Percentiles rank a stretch among this genome's conserved stretches.
These are phyloP conservation scores for Sorex maritimensis DNA, from an alignment of 2,797 vertebrate species.

Conservation along the genomic window DNA sequence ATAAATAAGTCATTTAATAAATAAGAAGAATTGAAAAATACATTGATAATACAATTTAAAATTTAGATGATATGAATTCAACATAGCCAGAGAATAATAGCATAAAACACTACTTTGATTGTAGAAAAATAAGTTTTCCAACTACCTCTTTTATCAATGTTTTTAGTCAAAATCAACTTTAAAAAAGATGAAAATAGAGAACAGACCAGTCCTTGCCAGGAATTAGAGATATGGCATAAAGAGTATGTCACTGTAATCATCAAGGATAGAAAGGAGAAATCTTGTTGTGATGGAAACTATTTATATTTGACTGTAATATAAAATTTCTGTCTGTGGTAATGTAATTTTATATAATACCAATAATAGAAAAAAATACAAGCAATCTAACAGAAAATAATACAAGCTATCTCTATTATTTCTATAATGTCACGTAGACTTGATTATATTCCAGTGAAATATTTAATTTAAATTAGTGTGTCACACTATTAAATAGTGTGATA, in stretches of 20 bases:
- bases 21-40: neutral
- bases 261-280: neutral
- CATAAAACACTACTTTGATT: neutral
- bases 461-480: neutral
- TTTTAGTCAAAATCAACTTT: conserved; percentile 2
- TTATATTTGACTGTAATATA: neutral
- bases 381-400: no score
- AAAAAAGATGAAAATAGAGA: neutral
- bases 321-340: neutral
- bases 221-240: neutral
- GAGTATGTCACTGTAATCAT: accelerated
- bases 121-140: neutral
- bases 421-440: neutral
- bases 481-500: neutral
- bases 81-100: neutral
- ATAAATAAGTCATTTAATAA: conserved; percentile 14
- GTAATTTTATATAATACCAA: neutral
- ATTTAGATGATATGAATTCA: neutral
- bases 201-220: neutral
- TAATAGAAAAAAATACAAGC: neutral
- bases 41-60: neutral
- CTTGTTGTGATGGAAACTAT: neutral
- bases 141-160: neutral
- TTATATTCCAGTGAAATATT: conserved; percentile 25
- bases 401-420: neutral